These are phyloP conservation scores for Pitta sordida DNA, from an alignment of 2,113 vertebrate genomes.

Conservation along the genomic window DNA sequence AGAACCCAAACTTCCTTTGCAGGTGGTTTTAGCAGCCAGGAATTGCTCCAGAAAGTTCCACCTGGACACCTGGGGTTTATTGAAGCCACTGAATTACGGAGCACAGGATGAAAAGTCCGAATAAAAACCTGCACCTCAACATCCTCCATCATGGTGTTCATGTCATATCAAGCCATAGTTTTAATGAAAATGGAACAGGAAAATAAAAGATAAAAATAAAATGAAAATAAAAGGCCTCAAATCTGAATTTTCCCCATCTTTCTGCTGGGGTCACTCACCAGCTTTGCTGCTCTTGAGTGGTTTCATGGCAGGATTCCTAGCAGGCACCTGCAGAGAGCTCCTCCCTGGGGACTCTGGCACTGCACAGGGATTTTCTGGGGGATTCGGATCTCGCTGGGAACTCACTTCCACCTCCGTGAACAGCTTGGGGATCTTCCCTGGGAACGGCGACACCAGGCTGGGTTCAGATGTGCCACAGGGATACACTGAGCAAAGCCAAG, in stretches of 20 bases:
- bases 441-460: not conserved
- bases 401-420: conserved; percentile 13
- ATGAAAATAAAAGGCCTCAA: conserved; percentile 66
- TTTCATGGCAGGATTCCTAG: conserved; percentile 4
- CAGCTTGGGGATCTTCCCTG: conserved; percentile 33
- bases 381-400: not conserved
- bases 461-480: accelerated
- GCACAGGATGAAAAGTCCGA: not conserved
- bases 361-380: not conserved
- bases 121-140: not conserved
- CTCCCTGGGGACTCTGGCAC: not conserved
- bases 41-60: not conserved
- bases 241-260: conserved; percentile 51
- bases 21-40: not conserved
- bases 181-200: too few species aligned
- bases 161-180: not conserved
- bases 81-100: not conserved
- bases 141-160: accelerated
- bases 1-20: not conserved
- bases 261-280: not conserved
- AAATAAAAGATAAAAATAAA: too few species aligned
- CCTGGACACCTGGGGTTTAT: not conserved
- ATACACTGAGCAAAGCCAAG: not conserved
- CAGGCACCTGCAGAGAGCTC: not conserved
- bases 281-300: not conserved